Evolutionary conservation across 2,888 invertebrate species (phyloP), one percentile per base, ranked within the genome.

Genomic region (Drosophila kanekoi): DNA sequence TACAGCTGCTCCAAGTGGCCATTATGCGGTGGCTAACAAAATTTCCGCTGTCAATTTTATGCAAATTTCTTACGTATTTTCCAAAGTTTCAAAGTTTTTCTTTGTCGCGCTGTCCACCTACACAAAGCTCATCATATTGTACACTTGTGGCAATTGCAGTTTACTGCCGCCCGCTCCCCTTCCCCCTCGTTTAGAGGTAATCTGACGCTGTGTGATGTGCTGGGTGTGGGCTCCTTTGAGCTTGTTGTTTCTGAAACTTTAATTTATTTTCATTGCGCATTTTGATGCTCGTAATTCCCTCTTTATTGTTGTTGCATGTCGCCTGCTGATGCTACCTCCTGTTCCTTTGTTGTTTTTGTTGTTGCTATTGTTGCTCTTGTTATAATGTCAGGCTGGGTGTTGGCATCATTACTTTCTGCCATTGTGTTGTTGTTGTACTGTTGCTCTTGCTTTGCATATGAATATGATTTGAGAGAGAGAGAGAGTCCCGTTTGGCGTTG

Each of bases 211-310:
- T 28, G 38, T 49, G 28, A 28, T 28, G 8, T 28, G 28, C 28
- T 28, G 28, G 8, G 8, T 28, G 8, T 28, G 28, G 28, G 51
- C 35, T 49, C 23, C 48, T 52, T 41, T 45, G 10, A 60, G 52
- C 57, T 74, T 67, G 74, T 70, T 89, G 84, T 75, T 89, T 73
- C 68, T 48, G 72, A 83, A 90, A 79, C 90, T 91, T 90, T 84
- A 89, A 90, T 89, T 89, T 91, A 89, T 91, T 89, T 90, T 90
- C 91, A 90, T 91, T 87, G 91, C 90, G 89, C 90, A 89, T 90
- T 90, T 89, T 84, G 85, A 87, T 85, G 89, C 91, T 80, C 87
- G 87, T 90, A 90, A 90, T 90, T 79, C 85, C 72, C 77, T 80
- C 72, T 87, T 91, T 90, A 83, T 91, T 90, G 81, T 82, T 83